Conservation (phyloP, 2,797 vertebrate genomes). For the Choloepus didactylus region DNA sequence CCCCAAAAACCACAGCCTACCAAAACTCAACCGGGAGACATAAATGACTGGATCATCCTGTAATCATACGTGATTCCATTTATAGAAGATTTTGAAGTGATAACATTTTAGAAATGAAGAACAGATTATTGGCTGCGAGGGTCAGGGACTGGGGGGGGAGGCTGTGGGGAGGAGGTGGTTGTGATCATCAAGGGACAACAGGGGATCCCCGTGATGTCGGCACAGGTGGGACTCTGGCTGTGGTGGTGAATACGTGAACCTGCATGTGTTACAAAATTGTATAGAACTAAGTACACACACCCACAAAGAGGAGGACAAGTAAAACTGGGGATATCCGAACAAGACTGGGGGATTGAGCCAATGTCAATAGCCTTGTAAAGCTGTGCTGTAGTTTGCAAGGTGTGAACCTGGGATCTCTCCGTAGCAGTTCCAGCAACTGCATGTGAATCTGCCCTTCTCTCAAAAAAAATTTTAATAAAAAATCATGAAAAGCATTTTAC, state of each 20-base stretch:
- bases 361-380: background rate
- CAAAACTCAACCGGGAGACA: too few species aligned
- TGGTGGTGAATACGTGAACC: background rate
- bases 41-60: too few species aligned
- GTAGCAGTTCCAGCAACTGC: background rate
- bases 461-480: background rate
- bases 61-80: background rate
- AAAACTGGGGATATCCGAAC: background rate
- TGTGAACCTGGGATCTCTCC: background rate
- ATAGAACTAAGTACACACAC: background rate
- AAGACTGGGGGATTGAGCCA: background rate
- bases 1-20: too few species aligned
- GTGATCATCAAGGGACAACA: background rate
- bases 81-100: background rate
- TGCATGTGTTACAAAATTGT: background rate
- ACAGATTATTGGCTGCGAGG: background rate
- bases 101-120: background rate
- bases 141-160: background rate
- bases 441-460: background rate
- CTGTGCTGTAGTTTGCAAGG: background rate
- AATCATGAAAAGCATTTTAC: background rate
- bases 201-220: background rate
- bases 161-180: background rate
- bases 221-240: background rate
- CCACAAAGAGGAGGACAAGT: background rate